Evolutionary conservation across 2,888 invertebrate genomes (phyloP), one percentile per base, ranked within the genome.

Genomic region (Auanema sp.): DNA sequence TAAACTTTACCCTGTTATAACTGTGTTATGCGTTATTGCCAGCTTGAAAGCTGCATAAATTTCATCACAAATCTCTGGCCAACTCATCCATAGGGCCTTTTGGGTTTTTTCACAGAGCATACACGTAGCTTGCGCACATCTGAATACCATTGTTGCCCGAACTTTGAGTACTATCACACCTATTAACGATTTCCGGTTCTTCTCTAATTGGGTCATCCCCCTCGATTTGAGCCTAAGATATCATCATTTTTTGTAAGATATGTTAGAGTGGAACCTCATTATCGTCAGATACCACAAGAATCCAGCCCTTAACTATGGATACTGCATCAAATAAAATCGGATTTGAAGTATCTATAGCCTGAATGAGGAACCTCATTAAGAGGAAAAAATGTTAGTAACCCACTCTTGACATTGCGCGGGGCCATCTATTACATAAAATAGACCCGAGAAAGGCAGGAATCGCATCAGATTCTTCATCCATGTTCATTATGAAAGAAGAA

Each of bases 21-120:
- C 64, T 8, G 47, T 56, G 42, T 75, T 77, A 54, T 76, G 72
- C 10, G 71, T 72, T 50, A 77, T 72, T 5, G 76, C 60, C 8
- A 67, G 68, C 55, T 71, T 75, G 25, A 75, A 60, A 47, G 66
- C 69, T 24, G 50, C 47, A 58, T 75, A 77, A 40, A 77, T 77
- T 57, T 76, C 73, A 60, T 77, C 77, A 43, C 64, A 66, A 6
- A 73, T 43, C 42, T 60, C 62, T 33, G 75, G 75, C 60, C 72
- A 72, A n/a, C 69, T 68, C 23, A 73, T 51, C 77, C 77, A 77
- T 14, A 77, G 60, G 8, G 69, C 67, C 10, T 68, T 33, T 52
- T 76, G 73, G 18, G 67, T 65, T 14, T 57, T 41, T 10, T 66
- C 64, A 50, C 73, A 73, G 12, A 76, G 63, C 3, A 63, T 55